These are phyloP conservation scores for Schizopygopsis malacanthus DNA, from an alignment of 2,797 vertebrate species.

Conservation along the genomic window DNA sequence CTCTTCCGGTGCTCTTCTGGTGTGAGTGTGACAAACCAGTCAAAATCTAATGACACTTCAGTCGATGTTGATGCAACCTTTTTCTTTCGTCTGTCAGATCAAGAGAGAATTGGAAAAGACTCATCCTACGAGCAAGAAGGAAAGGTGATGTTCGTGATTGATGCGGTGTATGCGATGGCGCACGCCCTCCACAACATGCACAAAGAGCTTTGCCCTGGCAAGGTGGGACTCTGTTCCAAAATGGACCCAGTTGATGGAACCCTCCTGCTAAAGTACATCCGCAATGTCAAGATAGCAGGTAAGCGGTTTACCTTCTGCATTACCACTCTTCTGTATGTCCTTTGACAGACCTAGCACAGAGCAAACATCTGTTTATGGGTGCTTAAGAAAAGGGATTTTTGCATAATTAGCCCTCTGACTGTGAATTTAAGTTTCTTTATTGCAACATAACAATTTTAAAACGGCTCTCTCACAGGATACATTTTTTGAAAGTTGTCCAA, in stretches of 20 bases:
- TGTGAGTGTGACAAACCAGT: not conserved
- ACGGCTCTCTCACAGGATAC: not conserved
- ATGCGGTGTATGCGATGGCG: constrained; percentile 95
- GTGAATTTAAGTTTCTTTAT: constrained; percentile 24
- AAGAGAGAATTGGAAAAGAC: constrained; percentile 95
- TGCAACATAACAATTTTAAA: constrained; percentile 24
- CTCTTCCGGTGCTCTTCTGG: not conserved
- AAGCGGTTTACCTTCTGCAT: constrained; percentile 28
- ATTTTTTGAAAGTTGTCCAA: constrained; percentile 27
- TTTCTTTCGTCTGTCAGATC: constrained; percentile 77
- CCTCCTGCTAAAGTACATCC: constrained; percentile 94
- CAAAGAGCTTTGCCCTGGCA: constrained; percentile 89
- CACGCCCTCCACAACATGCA: constrained; percentile 96
- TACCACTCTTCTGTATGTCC: not conserved
- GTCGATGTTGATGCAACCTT: not conserved
- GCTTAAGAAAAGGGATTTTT: constrained; percentile 34
- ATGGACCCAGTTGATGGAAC: constrained; percentile 95
- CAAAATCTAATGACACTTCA: not conserved
- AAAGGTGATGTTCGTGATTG: constrained; percentile 97
- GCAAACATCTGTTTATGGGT: constrained; percentile 24
- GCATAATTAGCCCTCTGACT: constrained; percentile 25
- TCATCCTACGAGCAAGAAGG: constrained; percentile 95
- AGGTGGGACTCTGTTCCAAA: constrained; percentile 87
- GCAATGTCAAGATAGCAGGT: constrained; percentile 95
- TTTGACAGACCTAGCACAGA: constrained; percentile 1